phyloP scores from a whole-genome alignment of 53 echinoderm and acorn worm species.

The Mesocentrotus franciscanus region DNA sequence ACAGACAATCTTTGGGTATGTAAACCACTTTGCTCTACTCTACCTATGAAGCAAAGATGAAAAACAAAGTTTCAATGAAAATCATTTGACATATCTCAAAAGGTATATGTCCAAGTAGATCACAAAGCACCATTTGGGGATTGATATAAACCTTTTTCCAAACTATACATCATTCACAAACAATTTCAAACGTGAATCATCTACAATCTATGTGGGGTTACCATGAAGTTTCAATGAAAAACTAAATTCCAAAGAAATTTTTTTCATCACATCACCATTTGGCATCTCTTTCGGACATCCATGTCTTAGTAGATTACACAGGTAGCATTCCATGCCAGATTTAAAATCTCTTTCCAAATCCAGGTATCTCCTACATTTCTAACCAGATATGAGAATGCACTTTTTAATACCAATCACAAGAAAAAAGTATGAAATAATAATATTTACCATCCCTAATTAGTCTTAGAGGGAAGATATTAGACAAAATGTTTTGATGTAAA shows the following conservation, averaged over 20 bases:
- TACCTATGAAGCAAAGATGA: too few species aligned
- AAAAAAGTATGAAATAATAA: not conserved
- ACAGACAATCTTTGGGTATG: too few species aligned
- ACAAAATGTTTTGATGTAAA: not conserved
- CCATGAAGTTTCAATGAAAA: not conserved
- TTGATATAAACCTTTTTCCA: too few species aligned
- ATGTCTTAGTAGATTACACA: not conserved
- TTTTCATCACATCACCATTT: not conserved
- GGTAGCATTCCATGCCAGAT: not conserved
- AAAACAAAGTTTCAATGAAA: too few species aligned
- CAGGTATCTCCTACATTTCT: not conserved
- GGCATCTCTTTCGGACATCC: not conserved
- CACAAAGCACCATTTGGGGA: too few species aligned
- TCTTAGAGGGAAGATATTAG: not conserved
- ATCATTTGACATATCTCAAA: too few species aligned
- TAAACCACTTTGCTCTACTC: too few species aligned
- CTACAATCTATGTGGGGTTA: too few species aligned
- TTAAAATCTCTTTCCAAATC: slow-evolving; percentile 7
- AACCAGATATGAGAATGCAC: slow-evolving; percentile 17
- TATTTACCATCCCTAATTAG: not conserved
- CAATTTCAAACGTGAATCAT: too few species aligned
- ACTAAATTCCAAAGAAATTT: not conserved
- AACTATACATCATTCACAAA: too few species aligned
- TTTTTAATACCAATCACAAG: not conserved
- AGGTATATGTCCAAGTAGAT: too few species aligned